Evolutionary conservation across 1,140 invertebrate genomes (phyloP).

Genomic region (Dreissena rostriformis): DNA sequence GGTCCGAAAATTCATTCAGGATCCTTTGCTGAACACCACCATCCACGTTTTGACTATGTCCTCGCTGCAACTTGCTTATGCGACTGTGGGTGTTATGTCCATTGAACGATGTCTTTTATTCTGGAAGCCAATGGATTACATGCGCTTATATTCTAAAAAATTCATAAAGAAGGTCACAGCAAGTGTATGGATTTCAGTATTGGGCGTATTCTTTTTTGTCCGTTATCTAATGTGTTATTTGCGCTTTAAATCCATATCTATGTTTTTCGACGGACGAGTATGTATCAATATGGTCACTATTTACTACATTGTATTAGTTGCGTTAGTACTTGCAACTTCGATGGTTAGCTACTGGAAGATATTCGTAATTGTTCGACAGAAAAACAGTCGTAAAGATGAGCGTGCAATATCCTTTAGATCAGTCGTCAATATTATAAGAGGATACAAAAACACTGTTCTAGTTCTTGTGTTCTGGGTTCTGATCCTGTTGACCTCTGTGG

Average conservation of each 20-base stretch:
- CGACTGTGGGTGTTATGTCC: slow-evolving; percentile 22
- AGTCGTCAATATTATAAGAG: not conserved
- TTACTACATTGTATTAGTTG: not conserved
- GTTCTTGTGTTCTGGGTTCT: slow-evolving; percentile 21
- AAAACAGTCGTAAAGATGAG: not conserved
- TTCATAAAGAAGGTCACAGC: not conserved
- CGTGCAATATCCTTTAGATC: not conserved
- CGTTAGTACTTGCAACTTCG: not conserved
- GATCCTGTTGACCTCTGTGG: not conserved
- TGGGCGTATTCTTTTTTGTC: not conserved
- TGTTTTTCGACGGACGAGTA: not conserved
- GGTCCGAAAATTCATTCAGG: slow-evolving; percentile 19
- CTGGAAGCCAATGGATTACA: not conserved
- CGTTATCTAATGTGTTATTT: slow-evolving; percentile 22
- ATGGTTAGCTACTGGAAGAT: slow-evolving; percentile 5
- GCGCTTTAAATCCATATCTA: not conserved
- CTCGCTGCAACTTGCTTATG: slow-evolving; percentile 15
- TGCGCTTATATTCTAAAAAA: slow-evolving; percentile 5
- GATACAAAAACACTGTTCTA: slow-evolving; percentile 30
- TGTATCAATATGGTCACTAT: slow-evolving; percentile 32
- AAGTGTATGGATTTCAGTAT: slow-evolving; percentile 4
- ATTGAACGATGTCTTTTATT: slow-evolving; percentile 24
- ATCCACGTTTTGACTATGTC: not conserved
- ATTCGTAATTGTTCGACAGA: slow-evolving; percentile 15
- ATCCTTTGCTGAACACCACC: slow-evolving; percentile 18